phyloP scores from a whole-genome alignment of 2,797 vertebrate species.

The Sphenopsis melanotis region DNA sequence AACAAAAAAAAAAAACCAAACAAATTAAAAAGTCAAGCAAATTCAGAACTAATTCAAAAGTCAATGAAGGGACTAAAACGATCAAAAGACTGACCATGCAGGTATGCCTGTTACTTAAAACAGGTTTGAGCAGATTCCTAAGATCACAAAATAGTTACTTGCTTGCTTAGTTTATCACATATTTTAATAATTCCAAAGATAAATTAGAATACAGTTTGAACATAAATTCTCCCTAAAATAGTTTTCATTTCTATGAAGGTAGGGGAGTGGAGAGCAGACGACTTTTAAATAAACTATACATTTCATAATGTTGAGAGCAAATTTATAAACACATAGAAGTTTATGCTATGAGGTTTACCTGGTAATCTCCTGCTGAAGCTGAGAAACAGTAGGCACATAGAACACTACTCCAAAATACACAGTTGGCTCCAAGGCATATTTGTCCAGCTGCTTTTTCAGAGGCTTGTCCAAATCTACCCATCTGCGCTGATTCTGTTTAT shows the following conservation, averaged over 20 bases:
- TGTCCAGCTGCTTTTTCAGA: slow-evolving; percentile 97
- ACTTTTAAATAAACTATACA: neutral
- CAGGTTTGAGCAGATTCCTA: neutral
- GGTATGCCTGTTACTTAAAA: neutral
- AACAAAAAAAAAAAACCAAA: neutral
- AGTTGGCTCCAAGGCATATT: slow-evolving; percentile 92
- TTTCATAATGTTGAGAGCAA: neutral
- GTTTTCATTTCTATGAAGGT: neutral
- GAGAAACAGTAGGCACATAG: slow-evolving; percentile 89
- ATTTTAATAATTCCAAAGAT: neutral
- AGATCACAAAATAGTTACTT: neutral
- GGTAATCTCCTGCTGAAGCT: slow-evolving; percentile 97
- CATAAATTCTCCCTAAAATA: neutral
- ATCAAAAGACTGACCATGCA: neutral
- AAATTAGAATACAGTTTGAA: neutral
- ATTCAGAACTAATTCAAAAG: neutral
- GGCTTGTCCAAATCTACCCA: slow-evolving; percentile 98
- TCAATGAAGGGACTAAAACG: neutral
- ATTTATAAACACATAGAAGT: neutral
- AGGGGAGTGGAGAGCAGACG: neutral
- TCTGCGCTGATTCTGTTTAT: slow-evolving; percentile 96
- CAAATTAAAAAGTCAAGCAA: neutral
- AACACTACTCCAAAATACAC: slow-evolving; percentile 97
- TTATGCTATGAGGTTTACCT: slow-evolving; percentile 76
- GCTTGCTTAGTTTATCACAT: neutral